Base-by-base conservation (phyloP, 2,797 vertebrate genomes). In the Intellagama lesueurii region DNA sequence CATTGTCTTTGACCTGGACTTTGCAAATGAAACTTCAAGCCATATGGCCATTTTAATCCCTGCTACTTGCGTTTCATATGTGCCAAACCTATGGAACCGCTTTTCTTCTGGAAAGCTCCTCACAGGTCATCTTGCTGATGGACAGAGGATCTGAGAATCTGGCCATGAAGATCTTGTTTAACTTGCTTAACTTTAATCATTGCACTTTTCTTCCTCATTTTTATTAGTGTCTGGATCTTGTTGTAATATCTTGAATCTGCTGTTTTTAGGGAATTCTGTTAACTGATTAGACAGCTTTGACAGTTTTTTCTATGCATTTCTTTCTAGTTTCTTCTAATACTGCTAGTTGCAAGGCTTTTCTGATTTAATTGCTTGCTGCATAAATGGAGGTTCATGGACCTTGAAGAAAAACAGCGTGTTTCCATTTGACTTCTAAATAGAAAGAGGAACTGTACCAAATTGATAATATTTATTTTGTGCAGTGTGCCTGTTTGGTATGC, bases 401-500 rank as follows among this genome's bases (percentile, higher is more conserved):
- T 64, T 89, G 89, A 83, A 87, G 91, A 56, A 91, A 93, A 88
- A 69, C 87, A 69, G 40, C 76, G 7, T 91, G 81, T 86, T 78
- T 84, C 49, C 19, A 22, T 78, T 88, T 90, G 35, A 44, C 86
- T 79, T 0, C 0, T 92, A 93, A 93, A 85, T 90, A 52, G 56
- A 90, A 85, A 81, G 64, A 22, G 82, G 64, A 84, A 81, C 90
- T 90, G 64, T n/a, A 70, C 47, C 76, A 75, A 92, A 72, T 91
- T 88, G 84, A 7, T 92, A 82, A 30, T 56, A 0, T 90, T 94
- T 91, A 84, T 92, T 93, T 82, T 90, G 73, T 93, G 77, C 70
- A 22, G 30, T 82, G 64, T 52, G 47, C 92, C 92, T 93, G 75
- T 85, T 93, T 78, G 73, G 26, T 79, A 17, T 56, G 22, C 44